A percentile compares a stretch with the other conserved stretches of the same genome.
These are phyloP conservation scores for Aegotheles bennettii DNA, from an alignment of 2,113 vertebrate genomes.

Conservation along the genomic window DNA sequence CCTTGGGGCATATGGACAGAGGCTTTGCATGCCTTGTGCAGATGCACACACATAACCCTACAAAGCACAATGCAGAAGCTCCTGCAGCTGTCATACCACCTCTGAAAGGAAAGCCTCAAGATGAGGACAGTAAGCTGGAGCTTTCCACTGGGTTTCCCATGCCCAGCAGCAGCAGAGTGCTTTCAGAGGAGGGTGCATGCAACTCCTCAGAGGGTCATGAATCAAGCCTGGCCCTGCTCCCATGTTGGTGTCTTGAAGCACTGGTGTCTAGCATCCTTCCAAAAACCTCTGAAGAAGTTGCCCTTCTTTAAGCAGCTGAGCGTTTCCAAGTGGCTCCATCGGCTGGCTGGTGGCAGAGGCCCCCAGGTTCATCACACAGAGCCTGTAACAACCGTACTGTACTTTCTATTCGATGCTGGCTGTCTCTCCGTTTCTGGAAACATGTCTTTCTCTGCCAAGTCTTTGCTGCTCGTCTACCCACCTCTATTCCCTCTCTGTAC, in stretches of 20 bases:
- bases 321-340: neutral
- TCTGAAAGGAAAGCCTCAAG: neutral
- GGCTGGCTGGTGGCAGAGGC: neutral
- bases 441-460: neutral
- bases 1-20: neutral
- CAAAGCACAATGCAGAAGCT: neutral
- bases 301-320: neutral
- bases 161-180: neutral
- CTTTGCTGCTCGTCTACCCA: neutral
- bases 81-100: no score
- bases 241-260: neutral
- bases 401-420: neutral
- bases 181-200: neutral
- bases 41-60: neutral
- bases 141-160: neutral
- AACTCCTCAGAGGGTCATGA: neutral
- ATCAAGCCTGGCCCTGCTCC: neutral
- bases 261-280: neutral
- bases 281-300: neutral
- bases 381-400: rapidly evolving
- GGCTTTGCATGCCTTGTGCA: neutral
- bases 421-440: neutral
- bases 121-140: rapidly evolving
- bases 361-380: rapidly evolving
- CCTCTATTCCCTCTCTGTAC: neutral